These are phyloP conservation scores for Melitaea cinxia DNA, from an alignment of 1,140 invertebrate genomes.

Conservation along the genomic window DNA sequence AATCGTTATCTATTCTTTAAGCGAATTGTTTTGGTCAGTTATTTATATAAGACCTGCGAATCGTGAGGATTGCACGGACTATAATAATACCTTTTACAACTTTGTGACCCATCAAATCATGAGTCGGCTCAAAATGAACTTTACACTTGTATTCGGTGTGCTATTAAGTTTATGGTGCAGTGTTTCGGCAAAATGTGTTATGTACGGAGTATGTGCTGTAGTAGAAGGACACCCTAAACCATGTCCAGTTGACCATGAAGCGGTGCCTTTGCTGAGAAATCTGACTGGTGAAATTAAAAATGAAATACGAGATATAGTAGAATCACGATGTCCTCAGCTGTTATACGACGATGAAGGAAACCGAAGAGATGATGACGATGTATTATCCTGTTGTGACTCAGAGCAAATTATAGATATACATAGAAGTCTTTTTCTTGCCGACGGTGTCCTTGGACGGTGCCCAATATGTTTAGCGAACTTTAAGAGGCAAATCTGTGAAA, in stretches of 20 bases:
- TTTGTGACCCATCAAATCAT: constrained; percentile 1
- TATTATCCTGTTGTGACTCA: constrained; percentile 81
- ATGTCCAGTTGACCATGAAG: constrained; percentile 76
- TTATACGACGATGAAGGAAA: constrained; percentile 55
- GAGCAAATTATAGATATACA: constrained; percentile 78
- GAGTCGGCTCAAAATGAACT: constrained; percentile 17
- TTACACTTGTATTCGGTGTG: constrained; percentile 16
- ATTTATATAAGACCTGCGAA: constrained; percentile 1
- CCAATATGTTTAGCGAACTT: constrained; percentile 84
- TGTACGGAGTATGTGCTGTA: constrained; percentile 53
- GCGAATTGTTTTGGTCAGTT: constrained; percentile 11
- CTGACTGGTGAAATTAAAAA: constrained; percentile 39
- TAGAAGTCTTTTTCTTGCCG: constrained; percentile 73
- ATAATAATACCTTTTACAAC: constrained; percentile 12
- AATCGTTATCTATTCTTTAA: no score
- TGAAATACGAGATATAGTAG: constrained; percentile 47
- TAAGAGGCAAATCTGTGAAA: constrained; percentile 82
- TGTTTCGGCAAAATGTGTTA: constrained; percentile 55
- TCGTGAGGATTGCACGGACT: not conserved
- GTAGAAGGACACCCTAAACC: constrained; percentile 55
- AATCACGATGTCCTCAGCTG: constrained; percentile 53
- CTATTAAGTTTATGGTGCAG: constrained; percentile 44
- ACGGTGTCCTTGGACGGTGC: constrained; percentile 83
- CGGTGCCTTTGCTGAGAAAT: constrained; percentile 67
- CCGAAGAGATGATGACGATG: constrained; percentile 46